phyloP scores from a whole-genome alignment of 2,113 vertebrate species.

The Zapornia atra region DNA sequence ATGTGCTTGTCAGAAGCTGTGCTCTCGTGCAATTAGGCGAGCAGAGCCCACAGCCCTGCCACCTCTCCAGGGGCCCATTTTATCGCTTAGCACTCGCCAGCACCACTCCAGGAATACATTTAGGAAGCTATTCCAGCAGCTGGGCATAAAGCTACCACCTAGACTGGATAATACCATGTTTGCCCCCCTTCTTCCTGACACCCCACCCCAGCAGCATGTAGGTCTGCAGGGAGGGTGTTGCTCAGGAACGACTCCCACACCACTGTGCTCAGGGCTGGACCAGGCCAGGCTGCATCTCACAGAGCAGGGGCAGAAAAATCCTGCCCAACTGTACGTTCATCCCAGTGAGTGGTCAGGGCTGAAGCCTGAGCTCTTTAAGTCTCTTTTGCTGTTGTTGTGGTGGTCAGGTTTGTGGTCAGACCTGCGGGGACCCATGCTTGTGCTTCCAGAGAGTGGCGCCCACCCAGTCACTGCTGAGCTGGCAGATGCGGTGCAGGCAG shows the following conservation, averaged over 20 bases:
- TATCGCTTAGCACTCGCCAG: background rate
- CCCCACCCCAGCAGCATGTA: background rate
- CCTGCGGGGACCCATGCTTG: background rate
- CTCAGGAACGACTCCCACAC: background rate
- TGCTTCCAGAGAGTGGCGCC: background rate
- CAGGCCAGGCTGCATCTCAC: fast-evolving
- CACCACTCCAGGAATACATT: background rate
- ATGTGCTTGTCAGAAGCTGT: background rate
- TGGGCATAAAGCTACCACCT: background rate
- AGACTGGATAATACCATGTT: background rate
- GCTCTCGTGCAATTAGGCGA: background rate
- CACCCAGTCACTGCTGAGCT: background rate
- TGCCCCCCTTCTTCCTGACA: background rate
- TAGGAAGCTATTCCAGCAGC: background rate
- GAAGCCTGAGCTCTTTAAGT: background rate
- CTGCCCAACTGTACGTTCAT: fast-evolving
- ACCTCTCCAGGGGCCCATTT: background rate
- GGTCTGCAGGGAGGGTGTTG: background rate
- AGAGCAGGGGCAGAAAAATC: background rate
- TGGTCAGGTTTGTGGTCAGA: background rate
- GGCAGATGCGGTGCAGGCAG: fast-evolving
- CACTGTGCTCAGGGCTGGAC: fast-evolving
- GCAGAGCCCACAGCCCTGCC: background rate
- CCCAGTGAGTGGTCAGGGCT: fast-evolving
- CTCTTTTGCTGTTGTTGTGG: background rate